phyloP scores from a whole-genome alignment of 37 sponge, comb jelly and placozoan species.

The Tethya wilhelma region DNA sequence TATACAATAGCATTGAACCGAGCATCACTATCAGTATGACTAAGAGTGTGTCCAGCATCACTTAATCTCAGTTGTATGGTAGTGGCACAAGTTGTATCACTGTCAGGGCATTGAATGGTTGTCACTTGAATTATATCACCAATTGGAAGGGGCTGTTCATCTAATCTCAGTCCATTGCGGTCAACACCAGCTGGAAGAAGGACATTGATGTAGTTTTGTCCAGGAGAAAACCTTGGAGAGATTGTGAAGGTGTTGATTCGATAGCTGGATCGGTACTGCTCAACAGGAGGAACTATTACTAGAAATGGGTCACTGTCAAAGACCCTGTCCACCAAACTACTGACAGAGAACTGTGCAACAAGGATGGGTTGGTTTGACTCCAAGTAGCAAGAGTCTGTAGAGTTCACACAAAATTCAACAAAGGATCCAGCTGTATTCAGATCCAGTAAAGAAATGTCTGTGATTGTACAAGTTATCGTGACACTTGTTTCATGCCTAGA shows the following conservation, averaged over 20 bases:
- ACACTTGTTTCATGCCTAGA: slow-evolving; percentile 32
- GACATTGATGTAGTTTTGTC: slow-evolving; percentile 29
- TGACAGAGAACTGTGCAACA: slow-evolving; percentile 35
- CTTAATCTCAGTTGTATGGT: too few species aligned
- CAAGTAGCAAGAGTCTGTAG: slow-evolving; percentile 20
- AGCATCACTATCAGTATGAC: slow-evolving; percentile 7
- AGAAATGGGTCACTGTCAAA: slow-evolving; percentile 40
- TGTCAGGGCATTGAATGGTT: too few species aligned
- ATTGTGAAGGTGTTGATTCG: background rate
- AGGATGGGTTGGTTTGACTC: slow-evolving; percentile 40
- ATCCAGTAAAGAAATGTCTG: background rate
- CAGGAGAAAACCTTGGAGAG: background rate
- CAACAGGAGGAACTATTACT: slow-evolving; percentile 50
- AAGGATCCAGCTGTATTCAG: slow-evolving; percentile 5
- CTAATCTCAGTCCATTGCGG: background rate
- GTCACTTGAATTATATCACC: too few species aligned
- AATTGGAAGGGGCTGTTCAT: too few species aligned
- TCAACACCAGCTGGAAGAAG: slow-evolving; percentile 9
- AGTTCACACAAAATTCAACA: background rate
- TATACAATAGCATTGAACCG: slow-evolving; percentile 30
- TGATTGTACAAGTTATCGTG: slow-evolving; percentile 1
- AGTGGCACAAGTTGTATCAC: too few species aligned
- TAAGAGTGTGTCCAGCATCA: too few species aligned
- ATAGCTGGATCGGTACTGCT: slow-evolving; percentile 49
- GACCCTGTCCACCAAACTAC: slow-evolving; percentile 35